Evolutionary conservation across 2,888 invertebrate genomes (phyloP), one percentile per base, ranked within the genome.

Genomic region (Thymelicus lineola): DNA sequence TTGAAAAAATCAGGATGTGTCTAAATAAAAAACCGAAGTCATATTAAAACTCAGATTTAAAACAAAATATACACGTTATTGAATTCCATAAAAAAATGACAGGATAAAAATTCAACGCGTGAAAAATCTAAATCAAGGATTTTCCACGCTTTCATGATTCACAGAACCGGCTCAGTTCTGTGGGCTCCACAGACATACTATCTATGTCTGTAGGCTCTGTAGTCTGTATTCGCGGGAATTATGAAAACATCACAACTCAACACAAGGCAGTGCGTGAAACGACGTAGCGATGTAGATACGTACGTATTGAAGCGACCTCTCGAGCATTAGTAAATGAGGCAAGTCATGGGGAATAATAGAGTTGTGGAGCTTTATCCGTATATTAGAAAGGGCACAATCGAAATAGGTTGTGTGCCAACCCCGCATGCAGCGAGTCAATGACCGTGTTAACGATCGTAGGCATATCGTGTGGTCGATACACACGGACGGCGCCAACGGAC

Each of bases 371-470:
- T 46, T 76, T 80, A 62, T 68, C 57, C 48, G 68, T 42, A 62
- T 68, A 68, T 68, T 68, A 78, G 81, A 80, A 78, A 80, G 77
- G 78, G 78, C 75, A 80, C 80, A 79, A 85, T 82, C 80, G 79
- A 82, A 84, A 80, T 82, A 78, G 80, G 80, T 80, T 80, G 77
- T 77, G 67, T 75, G 73, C 74, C 77, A 79, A 75, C 76, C 81
- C 80, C 77, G 78, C 76, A 75, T 78, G 79, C 74, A 74, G 76
- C 74, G 77, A 82, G 87, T 86, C 86, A 82, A 84, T 79, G 86
- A 83, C 84, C 86, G 78, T 75, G 76, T 74, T 84, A 83, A 82
- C 82, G 83, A 84, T 79, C 80, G 82, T 71, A 77, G 73, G 76
- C 77, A 78, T 77, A 76, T 78, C 77, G 77, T 77, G 79, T 75